Base-by-base conservation (phyloP, 2,888 invertebrate genomes). In the Petrophora chlorosata region DNA sequence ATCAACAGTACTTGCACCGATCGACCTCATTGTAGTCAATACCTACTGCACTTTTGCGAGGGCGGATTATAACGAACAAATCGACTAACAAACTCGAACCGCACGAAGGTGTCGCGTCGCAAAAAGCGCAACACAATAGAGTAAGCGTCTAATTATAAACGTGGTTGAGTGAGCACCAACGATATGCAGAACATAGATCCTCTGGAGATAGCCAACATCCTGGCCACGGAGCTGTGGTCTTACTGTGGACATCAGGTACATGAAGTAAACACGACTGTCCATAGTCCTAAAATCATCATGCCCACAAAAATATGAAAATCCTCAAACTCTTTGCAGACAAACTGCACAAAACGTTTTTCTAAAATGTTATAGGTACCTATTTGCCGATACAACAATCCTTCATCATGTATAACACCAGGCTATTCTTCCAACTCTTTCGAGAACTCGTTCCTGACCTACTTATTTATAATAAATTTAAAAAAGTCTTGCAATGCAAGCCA, bases 161-260 rank as follows among this genome's bases (percentile, higher is more conserved):
- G 82, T 82, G 84, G 76, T 80, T 76, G 82, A 82, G 79, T 74
- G 76, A 79, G 62, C 73, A 77, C 65, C 77, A 76, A 67, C 67
- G 77, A 76, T 67, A 85, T 86, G 87, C 87, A 89, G 84, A 86
- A 86, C 80, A 94, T 95, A 92, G 95, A 96, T 91, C 94, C 95
- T 80, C 93, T 94, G 91, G 96, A 96, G 92, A 94, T 96, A 82
- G 95, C 95, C 72, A 95, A 94, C 90, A 94, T 95, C 88, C 92
- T 96, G 76, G 95, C 95, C 77, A 95, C 94, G 82, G 96, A 96
- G 92, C 91, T 94, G 81, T 94, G 95, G 92, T 95, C n/a, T n/a
- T n/a, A n/a, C n/a, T n/a, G n/a, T n/a, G n/a, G 94, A 91, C 95
- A 95, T 88, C 95, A 96, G 94, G 94, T 94, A 94, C 56, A 64